phyloP scores from a whole-genome alignment of 2,797 vertebrate species.

The Acridotheres tristis region DNA sequence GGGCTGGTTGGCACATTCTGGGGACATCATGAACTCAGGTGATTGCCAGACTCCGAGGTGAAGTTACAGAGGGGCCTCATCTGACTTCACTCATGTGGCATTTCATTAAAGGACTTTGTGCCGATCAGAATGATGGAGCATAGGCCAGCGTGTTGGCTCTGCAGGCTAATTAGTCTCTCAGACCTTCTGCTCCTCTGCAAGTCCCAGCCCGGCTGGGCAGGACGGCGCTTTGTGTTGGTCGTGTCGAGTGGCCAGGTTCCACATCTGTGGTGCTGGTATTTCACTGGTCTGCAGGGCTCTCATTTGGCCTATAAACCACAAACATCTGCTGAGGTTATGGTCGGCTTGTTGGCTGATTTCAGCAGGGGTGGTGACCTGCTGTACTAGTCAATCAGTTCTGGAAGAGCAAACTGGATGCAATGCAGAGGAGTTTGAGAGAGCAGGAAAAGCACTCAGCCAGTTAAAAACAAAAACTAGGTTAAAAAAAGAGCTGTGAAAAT shows the following conservation, averaged over 20 bases:
- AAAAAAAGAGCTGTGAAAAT: background rate
- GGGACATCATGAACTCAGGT: slow-evolving; percentile 39
- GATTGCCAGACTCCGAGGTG: slow-evolving; percentile 54
- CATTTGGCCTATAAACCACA: slow-evolving; percentile 73
- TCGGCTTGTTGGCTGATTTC: slow-evolving; percentile 65
- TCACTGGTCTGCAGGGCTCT: slow-evolving; percentile 57
- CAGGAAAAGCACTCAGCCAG: background rate
- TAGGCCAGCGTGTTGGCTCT: slow-evolving; percentile 42
- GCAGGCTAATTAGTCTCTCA: slow-evolving; percentile 74
- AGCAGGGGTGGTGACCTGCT: slow-evolving; percentile 62
- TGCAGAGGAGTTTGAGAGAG: background rate
- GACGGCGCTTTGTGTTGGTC: slow-evolving; percentile 21
- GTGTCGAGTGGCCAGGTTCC: slow-evolving; percentile 65
- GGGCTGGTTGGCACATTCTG: slow-evolving; percentile 37
- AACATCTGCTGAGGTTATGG: slow-evolving; percentile 78
- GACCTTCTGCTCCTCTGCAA: slow-evolving; percentile 78
- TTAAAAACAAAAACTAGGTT: background rate
- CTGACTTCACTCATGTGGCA: background rate
- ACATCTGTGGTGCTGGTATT: slow-evolving; percentile 70
- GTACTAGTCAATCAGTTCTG: background rate
- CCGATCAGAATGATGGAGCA: slow-evolving; percentile 58
- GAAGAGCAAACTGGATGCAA: slow-evolving; percentile 38
- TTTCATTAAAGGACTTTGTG: slow-evolving; percentile 58
- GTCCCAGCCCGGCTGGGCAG: slow-evolving; percentile 62
- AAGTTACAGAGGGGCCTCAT: slow-evolving; percentile 32